Evolutionary conservation across 2,797 vertebrate genomes (phyloP).

Genomic region (Champsocephalus gunnari): DNA sequence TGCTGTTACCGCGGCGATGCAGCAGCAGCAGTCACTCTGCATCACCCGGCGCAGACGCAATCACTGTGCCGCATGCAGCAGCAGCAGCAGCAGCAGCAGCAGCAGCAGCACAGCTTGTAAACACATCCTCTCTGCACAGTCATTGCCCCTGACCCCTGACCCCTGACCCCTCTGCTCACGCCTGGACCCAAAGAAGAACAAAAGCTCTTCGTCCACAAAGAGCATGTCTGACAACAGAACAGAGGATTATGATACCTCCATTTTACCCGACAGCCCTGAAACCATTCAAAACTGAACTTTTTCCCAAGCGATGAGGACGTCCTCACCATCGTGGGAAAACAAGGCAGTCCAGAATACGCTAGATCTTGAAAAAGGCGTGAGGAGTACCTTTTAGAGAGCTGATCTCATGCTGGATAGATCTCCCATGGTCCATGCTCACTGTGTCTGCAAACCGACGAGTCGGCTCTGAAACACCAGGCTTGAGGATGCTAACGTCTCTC

Average conservation of each 20-base stretch:
- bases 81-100: conserved; percentile 9
- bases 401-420: conserved; percentile 93
- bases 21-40: conserved; percentile 68
- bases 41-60: conserved; percentile 69
- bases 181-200: conserved; percentile 53
- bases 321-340: conserved; percentile 63
- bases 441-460: conserved; percentile 24
- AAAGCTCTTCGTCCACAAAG: conserved; percentile 60
- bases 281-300: conserved; percentile 38
- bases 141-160: conserved; percentile 29
- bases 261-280: conserved; percentile 22
- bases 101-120: conserved; percentile 28
- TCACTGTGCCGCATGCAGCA: conserved; percentile 77
- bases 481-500: conserved; percentile 58
- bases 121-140: conserved; percentile 46
- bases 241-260: conserved; percentile 28
- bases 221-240: conserved; percentile 23
- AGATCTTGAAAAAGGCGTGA: not conserved
- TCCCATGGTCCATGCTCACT: conserved; percentile 82
- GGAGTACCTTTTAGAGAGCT: conserved; percentile 89
- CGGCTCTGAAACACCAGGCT: conserved; percentile 24
- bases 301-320: conserved; percentile 31
- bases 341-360: conserved; percentile 48
- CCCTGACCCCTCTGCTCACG: conserved; percentile 12
- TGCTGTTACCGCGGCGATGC: conserved; percentile 67